Evolutionary conservation across 2,113 vertebrate genomes (phyloP), one percentile per base, ranked within the genome.

Genomic region (Hirundichthys speculiger): DNA sequence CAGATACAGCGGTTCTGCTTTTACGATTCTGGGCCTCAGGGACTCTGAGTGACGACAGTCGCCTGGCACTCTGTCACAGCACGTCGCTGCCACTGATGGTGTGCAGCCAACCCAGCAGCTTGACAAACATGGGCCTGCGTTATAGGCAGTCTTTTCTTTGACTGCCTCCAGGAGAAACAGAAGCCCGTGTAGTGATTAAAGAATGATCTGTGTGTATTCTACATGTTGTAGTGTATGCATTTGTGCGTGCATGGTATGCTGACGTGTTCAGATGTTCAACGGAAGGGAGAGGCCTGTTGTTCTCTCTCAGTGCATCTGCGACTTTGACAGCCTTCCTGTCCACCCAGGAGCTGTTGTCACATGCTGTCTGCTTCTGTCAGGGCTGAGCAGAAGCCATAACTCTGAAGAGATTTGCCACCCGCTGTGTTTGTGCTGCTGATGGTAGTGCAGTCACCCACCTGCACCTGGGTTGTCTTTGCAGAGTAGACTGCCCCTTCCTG

Each of bases 321-420:
- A 75, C 60, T 76, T 24, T 81, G 82, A 86, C 84, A 84, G 63
- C 54, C 47, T 59, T 19, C 60, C 48, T 50, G 46, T 78, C 68
- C 66, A 63, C 49, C 46, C 67, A 69, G 69, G 77, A 78, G 71
- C 48, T 73, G 71, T 61, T 85, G 85, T 86, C 79, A 74, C 76
- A 89, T 74, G 82, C 80, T 85, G 76, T 46, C 50, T 88, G 85
- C 76, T 56, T 73, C 77, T 80, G 86, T 86, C 86, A 77, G 65
- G 66, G 62, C 70, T n/a, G 82, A 73, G 69, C 75, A 73, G 55
- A 30, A 81, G 75, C 69, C 45, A 58, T 50, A 69, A 61, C 68
- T 67, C 83, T 59, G 1, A 58, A 59, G 83, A 75, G 82, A 72
- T 48, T 83, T 69, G 21, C 12, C 10, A n/a, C 40, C 65, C 61